Evolutionary conservation across 2,888 invertebrate genomes (phyloP), one percentile per base, ranked within the genome.

Genomic region (Tiliacea citrago): DNA sequence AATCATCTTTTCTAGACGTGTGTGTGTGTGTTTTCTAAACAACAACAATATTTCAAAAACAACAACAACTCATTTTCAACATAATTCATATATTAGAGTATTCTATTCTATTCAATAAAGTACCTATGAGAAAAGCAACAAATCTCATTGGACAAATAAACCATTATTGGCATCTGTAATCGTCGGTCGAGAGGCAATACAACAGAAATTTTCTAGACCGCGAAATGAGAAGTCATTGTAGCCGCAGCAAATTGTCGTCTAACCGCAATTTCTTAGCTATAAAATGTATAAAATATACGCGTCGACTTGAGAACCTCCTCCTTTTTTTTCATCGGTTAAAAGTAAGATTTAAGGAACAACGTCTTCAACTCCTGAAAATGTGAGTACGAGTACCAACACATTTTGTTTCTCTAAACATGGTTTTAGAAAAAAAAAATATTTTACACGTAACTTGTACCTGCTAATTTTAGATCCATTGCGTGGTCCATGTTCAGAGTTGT

Each of bases 161-260:
- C 73, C 35, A 39, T 18, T n/a, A 42, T 47, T 53, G 60, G 61
- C 53, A 57, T 72, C 12, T 24, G 4, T 35, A 45, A n/a, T n/a
- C n/a, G n/a, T n/a, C n/a, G 29, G 8, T 71, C 21, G 51, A 74
- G 24, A 61, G 45, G 51, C 42, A 45, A 73, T 53, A 63, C 29
- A 47, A 57, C 51, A n/a, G 7, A 51, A n/a, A 29, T 7, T 73
- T 47, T 79, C 53, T 35, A 47, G 8, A 58, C 18, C 29, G 1
- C 13, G 4, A 9, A 39, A 73, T 53, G 9, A 53, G 42, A 60
- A 51, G 18, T 65, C n/a, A 73, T 79, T 72, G 63, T 57, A 63
- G 47, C 55, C 12, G 16, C 21, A 73, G 51, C 47, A 60, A 73
- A 63, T 39, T 58, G 42, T 49, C 13, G 16, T 42, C 8, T 21